Conservation (phyloP, 1,140 invertebrate species). For the Papilio polytes region DNA sequence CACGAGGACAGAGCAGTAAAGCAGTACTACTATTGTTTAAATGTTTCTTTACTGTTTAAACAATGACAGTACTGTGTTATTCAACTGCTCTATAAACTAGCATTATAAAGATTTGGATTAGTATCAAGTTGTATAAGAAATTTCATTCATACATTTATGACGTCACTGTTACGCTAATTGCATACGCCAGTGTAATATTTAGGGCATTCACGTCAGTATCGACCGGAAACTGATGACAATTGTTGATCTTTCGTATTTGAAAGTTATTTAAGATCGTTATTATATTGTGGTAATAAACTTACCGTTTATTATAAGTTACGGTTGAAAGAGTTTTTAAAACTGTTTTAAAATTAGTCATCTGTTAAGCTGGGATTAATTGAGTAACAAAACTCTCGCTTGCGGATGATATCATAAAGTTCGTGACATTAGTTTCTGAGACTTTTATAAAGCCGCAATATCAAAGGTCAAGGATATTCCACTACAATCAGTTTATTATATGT, state of each 20-base stretch:
- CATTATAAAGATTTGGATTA: neutral
- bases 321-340: neutral
- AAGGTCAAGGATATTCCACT: slow-evolving; percentile 7
- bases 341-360: neutral
- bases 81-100: neutral
- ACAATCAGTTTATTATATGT: neutral
- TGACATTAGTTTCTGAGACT: slow-evolving; percentile 2
- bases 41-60: neutral
- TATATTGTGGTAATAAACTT: no score
- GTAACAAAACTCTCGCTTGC: neutral
- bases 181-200: neutral
- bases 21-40: neutral
- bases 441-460: neutral
- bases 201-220: neutral
- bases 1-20: neutral
- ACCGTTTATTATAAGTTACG: no score
- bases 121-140: slow-evolving; percentile 22
- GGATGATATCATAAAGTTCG: neutral
- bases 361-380: neutral
- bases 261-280: no score
- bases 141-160: slow-evolving; percentile 13
- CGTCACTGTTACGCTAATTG: neutral
- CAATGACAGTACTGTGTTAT: neutral
- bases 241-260: no score
- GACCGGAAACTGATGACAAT: neutral